Evolutionary conservation across 1,140 invertebrate species (phyloP).

Genomic region (Hormaphis cornu): DNA sequence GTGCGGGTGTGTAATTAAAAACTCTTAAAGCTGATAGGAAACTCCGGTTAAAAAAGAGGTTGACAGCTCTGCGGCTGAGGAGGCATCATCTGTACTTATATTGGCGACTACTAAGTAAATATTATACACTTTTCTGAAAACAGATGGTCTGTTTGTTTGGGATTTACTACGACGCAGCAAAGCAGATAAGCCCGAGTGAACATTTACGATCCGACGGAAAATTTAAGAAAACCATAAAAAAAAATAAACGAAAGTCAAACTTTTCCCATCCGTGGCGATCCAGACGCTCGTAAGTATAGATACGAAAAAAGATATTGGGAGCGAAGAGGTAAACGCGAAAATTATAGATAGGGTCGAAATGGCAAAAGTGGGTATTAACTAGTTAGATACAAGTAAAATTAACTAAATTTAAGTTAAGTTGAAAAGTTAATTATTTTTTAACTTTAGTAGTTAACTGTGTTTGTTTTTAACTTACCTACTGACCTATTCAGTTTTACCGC

Average conservation of each 20-base stretch:
- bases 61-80: not conserved
- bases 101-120: slow-evolving; percentile 18
- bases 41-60: not conserved
- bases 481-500: too few species aligned
- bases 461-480: too few species aligned
- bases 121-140: slow-evolving; percentile 14
- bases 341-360: too few species aligned
- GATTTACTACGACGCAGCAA: not conserved
- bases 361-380: too few species aligned
- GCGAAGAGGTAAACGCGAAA: too few species aligned
- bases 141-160: not conserved
- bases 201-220: not conserved
- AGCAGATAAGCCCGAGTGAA: not conserved
- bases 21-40: not conserved
- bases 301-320: too few species aligned
- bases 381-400: too few species aligned
- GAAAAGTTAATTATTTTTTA: too few species aligned
- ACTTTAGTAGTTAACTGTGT: too few species aligned
- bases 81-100: not conserved
- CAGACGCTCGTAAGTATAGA: too few species aligned
- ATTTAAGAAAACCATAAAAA: not conserved
- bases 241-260: not conserved
- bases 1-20: slow-evolving; percentile 1
- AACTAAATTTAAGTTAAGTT: too few species aligned
- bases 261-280: not conserved